Percentiles rank a stretch among this genome's conserved stretches.
phyloP scores from a whole-genome alignment of 2,888 invertebrate species.

The Lycophotia porphyrea region DNA sequence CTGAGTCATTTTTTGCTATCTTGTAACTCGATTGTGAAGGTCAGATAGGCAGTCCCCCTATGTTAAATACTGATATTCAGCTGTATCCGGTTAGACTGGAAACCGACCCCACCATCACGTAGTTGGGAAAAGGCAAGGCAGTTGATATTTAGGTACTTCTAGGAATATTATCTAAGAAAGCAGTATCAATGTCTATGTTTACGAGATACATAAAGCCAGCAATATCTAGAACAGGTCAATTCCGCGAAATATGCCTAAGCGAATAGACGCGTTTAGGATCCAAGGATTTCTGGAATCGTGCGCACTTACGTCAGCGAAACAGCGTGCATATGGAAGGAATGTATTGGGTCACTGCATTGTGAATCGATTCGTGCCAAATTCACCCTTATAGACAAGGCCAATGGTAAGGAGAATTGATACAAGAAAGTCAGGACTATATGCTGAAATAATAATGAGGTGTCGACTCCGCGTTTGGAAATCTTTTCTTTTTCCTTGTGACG shows the following conservation, averaged over 20 bases:
- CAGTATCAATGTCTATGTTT: background rate
- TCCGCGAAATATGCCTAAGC: background rate
- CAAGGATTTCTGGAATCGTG: conserved; percentile 24
- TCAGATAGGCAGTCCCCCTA: background rate
- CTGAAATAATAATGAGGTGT: background rate
- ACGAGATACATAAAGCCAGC: background rate
- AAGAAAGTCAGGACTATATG: background rate
- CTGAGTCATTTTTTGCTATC: no score
- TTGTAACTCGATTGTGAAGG: background rate
- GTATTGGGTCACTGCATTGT: conserved; percentile 8
- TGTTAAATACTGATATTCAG: background rate
- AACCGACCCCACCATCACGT: background rate
- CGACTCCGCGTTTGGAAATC: background rate
- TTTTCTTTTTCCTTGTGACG: background rate
- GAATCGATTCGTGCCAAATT: conserved; percentile 6
- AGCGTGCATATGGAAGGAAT: conserved; percentile 5
- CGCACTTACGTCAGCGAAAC: conserved; percentile 3
- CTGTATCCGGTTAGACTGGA: background rate
- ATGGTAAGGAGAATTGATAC: background rate
- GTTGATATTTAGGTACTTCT: background rate
- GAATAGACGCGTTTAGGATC: no score
- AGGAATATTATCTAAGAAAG: background rate
- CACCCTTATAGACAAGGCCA: background rate
- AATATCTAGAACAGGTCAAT: background rate
- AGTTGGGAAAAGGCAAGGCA: background rate